Evolutionary conservation across 2,797 vertebrate genomes (phyloP), one percentile per base, ranked within the genome.

Genomic region (Glyptemys insculpta): DNA sequence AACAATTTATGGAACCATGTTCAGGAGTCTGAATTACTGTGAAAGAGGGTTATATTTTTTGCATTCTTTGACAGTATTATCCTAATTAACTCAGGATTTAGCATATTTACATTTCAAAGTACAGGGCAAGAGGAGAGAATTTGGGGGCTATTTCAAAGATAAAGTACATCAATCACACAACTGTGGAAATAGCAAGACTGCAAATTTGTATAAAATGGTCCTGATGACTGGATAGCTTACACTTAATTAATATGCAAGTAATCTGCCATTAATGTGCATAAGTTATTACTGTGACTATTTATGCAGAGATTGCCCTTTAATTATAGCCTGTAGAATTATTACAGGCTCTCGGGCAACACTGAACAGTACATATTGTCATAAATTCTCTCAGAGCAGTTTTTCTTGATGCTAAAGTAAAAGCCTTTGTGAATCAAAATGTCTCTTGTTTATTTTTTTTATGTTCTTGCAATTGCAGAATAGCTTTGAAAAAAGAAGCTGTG

Each of bases 121-220:
- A 3, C 6, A 56, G 21, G 54, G 19, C 52, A 91, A 21, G 68
- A 84, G 95, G 81, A 79, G 49, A 47, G 93, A 88, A 53, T 76
- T 78, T 88, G 79, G 85, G 52, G 65, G 57, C 57, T 95, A 78
- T 72, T 97, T 95, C 82, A 88, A 74, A 82, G 90, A 68, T 81
- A 90, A 93, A 93, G 83, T 90, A 96, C 27, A 84, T 89, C 91
- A 95, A 92, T 91, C 68, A 23, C 83, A 91, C 89, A 95, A 96
- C 27, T 95, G 79, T 86, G 84, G 93, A 95, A 97, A 79, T 50
- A 90, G 19, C 81, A 91, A 29, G 74, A 92, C 12, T 94, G 65
- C 65, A 94, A 96, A 96, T 94, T 92, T 91, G 49, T 72, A 79
- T 52, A 85, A 96, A 93, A 91, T 96, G 86, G 79, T 89, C 94